Base-by-base conservation (phyloP, 2,113 vertebrate species). In the Solea senegalensis region DNA sequence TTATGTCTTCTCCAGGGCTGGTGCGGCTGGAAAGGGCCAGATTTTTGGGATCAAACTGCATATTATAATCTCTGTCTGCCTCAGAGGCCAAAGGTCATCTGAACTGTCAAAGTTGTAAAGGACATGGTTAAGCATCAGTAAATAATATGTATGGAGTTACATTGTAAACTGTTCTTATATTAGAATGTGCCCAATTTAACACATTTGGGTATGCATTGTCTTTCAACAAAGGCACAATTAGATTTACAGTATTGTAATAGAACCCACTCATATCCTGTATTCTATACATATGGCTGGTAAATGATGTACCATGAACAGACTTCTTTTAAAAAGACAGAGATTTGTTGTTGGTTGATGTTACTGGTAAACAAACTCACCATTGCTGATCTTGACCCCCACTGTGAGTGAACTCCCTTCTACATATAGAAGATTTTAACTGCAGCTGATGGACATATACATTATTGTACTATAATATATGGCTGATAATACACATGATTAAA, bases 51-150 rank as follows among this genome's bases (percentile, higher is more conserved):
- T 89, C 95, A 96, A 82, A 95, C 95, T 0, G 96, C 97, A 0
- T 98, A 98, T 84, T 99, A 99, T 62, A 99, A 99, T 71, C 92
- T 99, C 26, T 99, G 98, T 84, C 90, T 99, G 90, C 98, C 98
- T 83, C 97, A 96, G 61, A 94, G 94, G 81, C 96, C 95, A 5
- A 94, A 90, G 81, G 67, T 61, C 70, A 92, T 98, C 86, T 98
- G 88, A 96, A 21, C 39, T 57, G 44, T 34, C 13, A n/a, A 49
- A 58, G 4, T 13, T 16, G 44, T 45, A 4, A 41, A 8, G 4
- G 41, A 63, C 7, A n/a, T 56, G 1, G 13, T 59, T 40, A 54
- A 11, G 12, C 8, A 44, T 65, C 10, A n/a, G 59, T 61, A 39
- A 65, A 75, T 9, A 28, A 26, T 46, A 46, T 43, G 27, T 15